phyloP scores from a whole-genome alignment of 2,797 vertebrate genomes.

The Capromys pilorides region DNA sequence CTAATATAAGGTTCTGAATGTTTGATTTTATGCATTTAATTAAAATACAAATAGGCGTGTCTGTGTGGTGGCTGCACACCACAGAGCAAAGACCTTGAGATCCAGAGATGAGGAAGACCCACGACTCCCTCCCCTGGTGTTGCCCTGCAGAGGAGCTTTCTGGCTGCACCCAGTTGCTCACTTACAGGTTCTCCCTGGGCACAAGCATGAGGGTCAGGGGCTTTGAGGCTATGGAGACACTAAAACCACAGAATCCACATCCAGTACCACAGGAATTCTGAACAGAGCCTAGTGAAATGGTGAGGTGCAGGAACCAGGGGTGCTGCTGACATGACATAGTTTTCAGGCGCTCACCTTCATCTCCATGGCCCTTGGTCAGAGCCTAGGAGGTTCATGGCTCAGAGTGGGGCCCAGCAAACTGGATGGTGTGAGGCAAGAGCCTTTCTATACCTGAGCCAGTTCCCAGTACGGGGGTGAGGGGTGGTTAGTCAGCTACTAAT shows the following conservation, averaged over 20 bases:
- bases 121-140: rapidly evolving
- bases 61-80: no score
- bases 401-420: not conserved
- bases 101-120: not conserved
- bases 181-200: not conserved
- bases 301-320: no score
- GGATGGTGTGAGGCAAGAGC: not conserved
- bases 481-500: not conserved
- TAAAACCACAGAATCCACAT: not conserved
- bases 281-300: not conserved
- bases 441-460: no score
- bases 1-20: no score
- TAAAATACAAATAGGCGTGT: no score
- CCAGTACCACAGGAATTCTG: not conserved
- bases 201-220: not conserved
- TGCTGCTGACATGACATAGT: not conserved
- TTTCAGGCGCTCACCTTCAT: not conserved
- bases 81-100: no score
- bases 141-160: not conserved
- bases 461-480: not conserved
- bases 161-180: not conserved
- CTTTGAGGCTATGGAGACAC: not conserved
- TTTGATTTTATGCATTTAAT: not conserved
- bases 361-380: not conserved
- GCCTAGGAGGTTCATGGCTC: not conserved